Percentiles rank a stretch among this genome's conserved stretches.
phyloP scores from a whole-genome alignment of 1,140 invertebrate species.

The Aphelenchoides fujianensis region DNA sequence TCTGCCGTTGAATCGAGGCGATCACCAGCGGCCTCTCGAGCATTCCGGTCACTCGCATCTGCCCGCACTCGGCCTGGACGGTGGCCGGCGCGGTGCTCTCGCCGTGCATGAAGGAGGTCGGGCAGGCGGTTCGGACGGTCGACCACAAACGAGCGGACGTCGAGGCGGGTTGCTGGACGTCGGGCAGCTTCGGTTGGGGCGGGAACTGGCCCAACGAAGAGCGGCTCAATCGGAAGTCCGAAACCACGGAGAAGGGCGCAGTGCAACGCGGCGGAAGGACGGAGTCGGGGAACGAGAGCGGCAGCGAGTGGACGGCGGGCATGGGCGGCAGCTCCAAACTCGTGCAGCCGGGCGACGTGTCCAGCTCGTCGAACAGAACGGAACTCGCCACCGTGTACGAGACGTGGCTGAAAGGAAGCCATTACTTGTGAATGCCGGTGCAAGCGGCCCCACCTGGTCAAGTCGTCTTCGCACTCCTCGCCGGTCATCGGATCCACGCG shows the following conservation, averaged over 20 bases:
- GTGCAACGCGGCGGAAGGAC: background rate
- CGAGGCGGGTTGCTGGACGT: background rate
- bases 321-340: slow-evolving; percentile 43
- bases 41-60: slow-evolving; percentile 48
- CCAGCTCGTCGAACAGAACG: slow-evolving; percentile 45
- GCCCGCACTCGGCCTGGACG: slow-evolving; percentile 45
- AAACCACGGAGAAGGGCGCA: background rate
- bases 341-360: background rate
- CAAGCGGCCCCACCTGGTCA: slow-evolving; percentile 15
- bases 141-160: slow-evolving; percentile 16
- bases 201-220: slow-evolving; percentile 1
- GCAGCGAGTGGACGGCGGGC: slow-evolving; percentile 23
- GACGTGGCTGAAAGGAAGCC: slow-evolving; percentile 50
- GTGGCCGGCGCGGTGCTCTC: slow-evolving; percentile 32
- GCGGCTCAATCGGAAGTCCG: slow-evolving; percentile 2
- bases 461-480: slow-evolving; percentile 27
- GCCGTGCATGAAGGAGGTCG: slow-evolving; percentile 25
- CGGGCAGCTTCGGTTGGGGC: slow-evolving; percentile 1
- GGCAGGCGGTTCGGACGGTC: slow-evolving; percentile 38
- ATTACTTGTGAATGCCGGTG: background rate
- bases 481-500: slow-evolving; percentile 10
- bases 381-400: slow-evolving; percentile 59
- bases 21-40: slow-evolving; percentile 48
- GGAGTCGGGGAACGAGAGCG: slow-evolving; percentile 16
- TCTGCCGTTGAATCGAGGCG: slow-evolving; percentile 41